A percentile compares a stretch with the other conserved stretches of the same genome.
These are phyloP conservation scores for Pelobates cultripes DNA, from an alignment of 2,797 vertebrate species.

Conservation along the genomic window DNA sequence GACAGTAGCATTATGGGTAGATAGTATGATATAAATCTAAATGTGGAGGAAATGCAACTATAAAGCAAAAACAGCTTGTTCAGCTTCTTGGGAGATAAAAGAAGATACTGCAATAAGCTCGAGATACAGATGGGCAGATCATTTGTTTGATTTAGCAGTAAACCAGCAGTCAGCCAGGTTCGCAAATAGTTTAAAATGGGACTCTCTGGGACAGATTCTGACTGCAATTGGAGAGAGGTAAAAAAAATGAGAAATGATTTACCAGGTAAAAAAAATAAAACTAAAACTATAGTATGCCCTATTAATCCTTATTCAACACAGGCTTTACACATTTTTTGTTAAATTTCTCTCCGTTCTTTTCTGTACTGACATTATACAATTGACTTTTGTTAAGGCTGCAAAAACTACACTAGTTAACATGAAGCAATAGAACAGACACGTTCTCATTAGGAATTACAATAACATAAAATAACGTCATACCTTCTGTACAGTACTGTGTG, in stretches of 20 bases:
- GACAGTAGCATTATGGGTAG: background rate
- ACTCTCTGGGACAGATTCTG: constrained; percentile 14
- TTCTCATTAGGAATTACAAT: background rate
- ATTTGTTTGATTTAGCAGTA: constrained; percentile 14
- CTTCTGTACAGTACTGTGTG: too few species aligned
- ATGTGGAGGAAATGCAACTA: constrained; percentile 9
- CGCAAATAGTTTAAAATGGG: constrained; percentile 22
- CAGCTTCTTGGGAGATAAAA: constrained; percentile 28
- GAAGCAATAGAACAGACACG: background rate
- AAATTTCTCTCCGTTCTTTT: background rate
- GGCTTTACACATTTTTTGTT: background rate
- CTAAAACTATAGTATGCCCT: background rate
- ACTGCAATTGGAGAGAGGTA: background rate
- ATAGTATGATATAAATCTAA: constrained; percentile 5
- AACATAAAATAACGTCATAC: background rate
- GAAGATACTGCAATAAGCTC: constrained; percentile 17
- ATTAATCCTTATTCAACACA: constrained; percentile 17
- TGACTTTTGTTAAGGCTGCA: background rate
- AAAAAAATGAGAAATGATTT: background rate
- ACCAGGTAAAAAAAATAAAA: background rate
- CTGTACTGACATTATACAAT: background rate
- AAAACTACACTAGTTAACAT: background rate
- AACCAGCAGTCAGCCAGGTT: constrained; percentile 11
- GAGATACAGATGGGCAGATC: constrained; percentile 8
- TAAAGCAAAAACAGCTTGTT: constrained; percentile 27